phyloP scores from a whole-genome alignment of 2,797 vertebrate genomes.

The Chanos chanos region DNA sequence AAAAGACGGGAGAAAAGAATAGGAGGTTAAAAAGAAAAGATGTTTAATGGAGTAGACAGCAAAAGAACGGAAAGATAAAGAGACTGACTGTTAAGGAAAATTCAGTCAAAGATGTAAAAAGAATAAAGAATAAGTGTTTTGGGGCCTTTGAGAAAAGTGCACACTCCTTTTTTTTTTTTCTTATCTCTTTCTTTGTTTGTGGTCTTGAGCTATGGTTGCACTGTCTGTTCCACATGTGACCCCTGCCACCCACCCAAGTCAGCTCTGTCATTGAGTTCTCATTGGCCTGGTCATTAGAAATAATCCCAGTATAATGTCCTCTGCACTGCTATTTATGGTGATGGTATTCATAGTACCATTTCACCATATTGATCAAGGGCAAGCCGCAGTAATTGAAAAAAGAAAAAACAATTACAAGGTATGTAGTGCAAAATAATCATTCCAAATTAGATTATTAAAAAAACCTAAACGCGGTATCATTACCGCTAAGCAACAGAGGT shows the following conservation, averaged over 20 bases:
- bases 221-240: too few relatives aligned
- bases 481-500: constrained; percentile 81
- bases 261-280: constrained; percentile 80
- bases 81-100: too few relatives aligned
- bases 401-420: constrained; percentile 84
- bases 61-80: too few relatives aligned
- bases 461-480: constrained; percentile 72
- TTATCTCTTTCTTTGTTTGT: too few relatives aligned
- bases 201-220: too few relatives aligned
- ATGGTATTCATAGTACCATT: constrained; percentile 76
- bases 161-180: too few relatives aligned
- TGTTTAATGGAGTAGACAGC: too few relatives aligned
- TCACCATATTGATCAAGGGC: constrained; percentile 77
- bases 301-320: constrained; percentile 68
- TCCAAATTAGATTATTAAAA: constrained; percentile 59
- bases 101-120: too few relatives aligned
- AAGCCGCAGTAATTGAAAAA: constrained; percentile 83
- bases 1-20: constrained; percentile 3
- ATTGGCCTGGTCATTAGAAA: constrained; percentile 79
- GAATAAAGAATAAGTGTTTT: too few relatives aligned
- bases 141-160: too few relatives aligned
- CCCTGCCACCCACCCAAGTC: constrained; percentile 16
- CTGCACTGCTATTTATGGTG: constrained; percentile 82
- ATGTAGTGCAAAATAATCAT: constrained; percentile 78
- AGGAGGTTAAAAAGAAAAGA: not conserved